Evolutionary conservation across 2,888 invertebrate species (phyloP).

Genomic region (Ornithoptera priamus): DNA sequence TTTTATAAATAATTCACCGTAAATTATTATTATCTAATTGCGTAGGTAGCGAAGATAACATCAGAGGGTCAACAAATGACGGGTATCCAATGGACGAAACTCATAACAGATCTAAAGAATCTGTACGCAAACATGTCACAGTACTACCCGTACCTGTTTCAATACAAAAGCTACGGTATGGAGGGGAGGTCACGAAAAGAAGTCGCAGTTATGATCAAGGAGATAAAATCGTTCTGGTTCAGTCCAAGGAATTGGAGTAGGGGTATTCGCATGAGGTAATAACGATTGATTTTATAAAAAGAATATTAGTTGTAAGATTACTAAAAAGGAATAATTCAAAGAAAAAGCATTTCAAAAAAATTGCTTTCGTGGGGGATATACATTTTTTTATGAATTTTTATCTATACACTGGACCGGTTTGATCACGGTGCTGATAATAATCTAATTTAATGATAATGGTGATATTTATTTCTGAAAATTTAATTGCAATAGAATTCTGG

Average conservation of each 20-base stretch:
- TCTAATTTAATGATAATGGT: no score
- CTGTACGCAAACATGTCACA: conserved; percentile 54
- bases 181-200: conserved; percentile 38
- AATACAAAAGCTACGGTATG: conserved; percentile 60
- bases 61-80: conserved; percentile 33
- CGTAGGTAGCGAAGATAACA: conserved; percentile 12
- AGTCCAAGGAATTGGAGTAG: conserved; percentile 47
- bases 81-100: conserved; percentile 57
- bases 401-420: no score
- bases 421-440: no score
- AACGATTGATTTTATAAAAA: not conserved
- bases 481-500: no score
- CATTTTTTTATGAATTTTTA: no score
- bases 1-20: no score
- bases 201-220: conserved; percentile 39
- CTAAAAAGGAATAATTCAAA: no score
- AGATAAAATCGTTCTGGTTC: conserved; percentile 62
- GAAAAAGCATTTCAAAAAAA: no score
- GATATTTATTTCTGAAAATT: no score
- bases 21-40: not conserved
- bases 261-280: conserved; percentile 58
- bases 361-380: no score
- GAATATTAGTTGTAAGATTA: no score
- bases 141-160: conserved; percentile 65
- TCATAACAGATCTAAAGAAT: conserved; percentile 57